These are phyloP conservation scores for Coryphaenoides rupestris DNA, from an alignment of 2,113 vertebrate species.

Conservation along the genomic window DNA sequence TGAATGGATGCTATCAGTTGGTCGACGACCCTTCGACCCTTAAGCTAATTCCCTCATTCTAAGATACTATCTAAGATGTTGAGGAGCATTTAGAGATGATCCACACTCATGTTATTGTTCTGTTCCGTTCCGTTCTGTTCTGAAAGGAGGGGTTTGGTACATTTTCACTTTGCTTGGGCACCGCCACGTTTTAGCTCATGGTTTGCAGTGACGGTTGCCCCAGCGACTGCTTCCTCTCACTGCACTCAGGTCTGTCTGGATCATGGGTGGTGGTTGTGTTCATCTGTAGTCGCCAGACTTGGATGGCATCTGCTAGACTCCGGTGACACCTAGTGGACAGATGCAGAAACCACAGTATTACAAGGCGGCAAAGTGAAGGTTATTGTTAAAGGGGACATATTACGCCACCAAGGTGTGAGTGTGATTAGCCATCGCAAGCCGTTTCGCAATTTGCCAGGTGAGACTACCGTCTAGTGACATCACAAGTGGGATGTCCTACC, in stretches of 20 bases:
- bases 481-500: too few relatives aligned
- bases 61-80: background rate
- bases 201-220: slow-evolving; percentile 11
- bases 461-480: too few relatives aligned
- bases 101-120: background rate
- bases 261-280: slow-evolving; percentile 7
- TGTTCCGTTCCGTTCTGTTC: background rate
- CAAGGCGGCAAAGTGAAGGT: background rate
- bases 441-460: too few relatives aligned
- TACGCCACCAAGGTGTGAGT: too few relatives aligned
- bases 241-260: background rate
- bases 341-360: slow-evolving; percentile 20
- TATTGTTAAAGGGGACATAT: too few relatives aligned
- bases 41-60: background rate
- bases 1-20: too few relatives aligned
- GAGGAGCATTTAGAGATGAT: background rate
- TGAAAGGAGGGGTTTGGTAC: background rate
- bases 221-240: slow-evolving; percentile 4
- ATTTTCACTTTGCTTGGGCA: too few relatives aligned
- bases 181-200: background rate
- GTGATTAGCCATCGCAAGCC: too few relatives aligned
- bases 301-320: slow-evolving; percentile 29
- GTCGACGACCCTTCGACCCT: too few relatives aligned
- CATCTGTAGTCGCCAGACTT: background rate
- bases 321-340: slow-evolving; percentile 58